Conservation (phyloP, 2,888 invertebrate species). For the Rhimphoctona megacephalus region DNA sequence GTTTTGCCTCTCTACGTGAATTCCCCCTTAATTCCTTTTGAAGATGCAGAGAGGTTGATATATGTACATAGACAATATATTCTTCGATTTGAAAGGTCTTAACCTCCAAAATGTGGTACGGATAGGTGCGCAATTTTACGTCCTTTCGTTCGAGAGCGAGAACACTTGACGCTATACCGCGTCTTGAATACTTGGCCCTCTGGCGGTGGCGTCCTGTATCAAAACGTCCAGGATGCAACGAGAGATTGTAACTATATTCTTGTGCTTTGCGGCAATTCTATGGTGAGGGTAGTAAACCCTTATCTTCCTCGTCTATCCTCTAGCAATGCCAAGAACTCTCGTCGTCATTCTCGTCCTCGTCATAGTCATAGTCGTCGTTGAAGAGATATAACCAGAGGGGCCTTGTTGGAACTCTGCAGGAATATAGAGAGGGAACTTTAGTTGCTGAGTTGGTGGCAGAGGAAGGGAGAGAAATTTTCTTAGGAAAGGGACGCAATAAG, state of each 20-base stretch:
- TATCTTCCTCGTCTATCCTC: constrained; percentile 17
- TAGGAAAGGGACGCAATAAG: constrained; percentile 24
- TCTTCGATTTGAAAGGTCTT: background rate
- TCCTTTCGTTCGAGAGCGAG: background rate
- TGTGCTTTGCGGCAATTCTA: constrained; percentile 36
- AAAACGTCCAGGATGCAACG: constrained; percentile 39
- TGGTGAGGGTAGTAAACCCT: constrained; percentile 9
- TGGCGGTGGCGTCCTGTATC: constrained; percentile 39
- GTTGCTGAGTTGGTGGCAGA: constrained; percentile 12
- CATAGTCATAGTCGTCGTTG: constrained; percentile 20
- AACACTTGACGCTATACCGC: background rate
- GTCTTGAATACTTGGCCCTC: constrained; percentile 26
- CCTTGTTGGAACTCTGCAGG: constrained; percentile 19
- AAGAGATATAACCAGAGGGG: constrained; percentile 52
- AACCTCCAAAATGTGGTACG: background rate
- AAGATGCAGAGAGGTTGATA: constrained; percentile 5
- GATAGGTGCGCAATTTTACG: constrained; percentile 6
- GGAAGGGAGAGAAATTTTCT: background rate
- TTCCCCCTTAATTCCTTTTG: constrained; percentile 35
- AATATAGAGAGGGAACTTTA: constrained; percentile 34
- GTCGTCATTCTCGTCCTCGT: constrained; percentile 32
- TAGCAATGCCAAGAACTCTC: constrained; percentile 64
- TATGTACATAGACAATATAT: background rate
- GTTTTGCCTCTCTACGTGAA: background rate
- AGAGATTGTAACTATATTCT: constrained; percentile 40